Conservation (phyloP, 2,888 invertebrate species). For the Melanostoma scalare region DNA sequence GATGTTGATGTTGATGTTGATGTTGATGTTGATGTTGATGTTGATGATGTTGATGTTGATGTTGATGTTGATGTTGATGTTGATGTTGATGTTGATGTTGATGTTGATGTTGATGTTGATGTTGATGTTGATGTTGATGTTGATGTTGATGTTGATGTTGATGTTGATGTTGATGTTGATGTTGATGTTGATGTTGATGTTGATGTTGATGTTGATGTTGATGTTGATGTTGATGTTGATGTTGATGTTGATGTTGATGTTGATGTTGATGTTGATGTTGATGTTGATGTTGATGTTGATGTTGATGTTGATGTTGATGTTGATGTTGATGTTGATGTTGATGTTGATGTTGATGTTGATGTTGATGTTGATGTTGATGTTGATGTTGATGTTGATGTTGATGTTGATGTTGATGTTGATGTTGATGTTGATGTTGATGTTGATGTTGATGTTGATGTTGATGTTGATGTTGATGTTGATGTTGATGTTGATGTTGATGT, state of each 20-base stretch:
- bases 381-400: conserved; percentile 4
- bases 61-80: not conserved
- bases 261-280: conserved; percentile 4
- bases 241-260: conserved; percentile 4
- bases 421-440: conserved; percentile 4
- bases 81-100: not conserved
- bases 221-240: conserved; percentile 4
- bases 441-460: conserved; percentile 4
- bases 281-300: conserved; percentile 4
- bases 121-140: not conserved
- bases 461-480: conserved; percentile 4
- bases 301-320: conserved; percentile 4
- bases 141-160: not conserved
- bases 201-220: conserved; percentile 4
- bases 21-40: conserved; percentile 4
- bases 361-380: conserved; percentile 4
- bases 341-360: conserved; percentile 4
- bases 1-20: conserved; percentile 4
- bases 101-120: not conserved
- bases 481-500: conserved; percentile 4
- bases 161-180: conserved; percentile 2
- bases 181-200: conserved; percentile 4
- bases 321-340: conserved; percentile 4
- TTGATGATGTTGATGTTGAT: not conserved
- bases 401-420: conserved; percentile 2